These are phyloP conservation scores for Connochaetes taurinus DNA, from an alignment of 2,113 vertebrate genomes.

Conservation along the genomic window DNA sequence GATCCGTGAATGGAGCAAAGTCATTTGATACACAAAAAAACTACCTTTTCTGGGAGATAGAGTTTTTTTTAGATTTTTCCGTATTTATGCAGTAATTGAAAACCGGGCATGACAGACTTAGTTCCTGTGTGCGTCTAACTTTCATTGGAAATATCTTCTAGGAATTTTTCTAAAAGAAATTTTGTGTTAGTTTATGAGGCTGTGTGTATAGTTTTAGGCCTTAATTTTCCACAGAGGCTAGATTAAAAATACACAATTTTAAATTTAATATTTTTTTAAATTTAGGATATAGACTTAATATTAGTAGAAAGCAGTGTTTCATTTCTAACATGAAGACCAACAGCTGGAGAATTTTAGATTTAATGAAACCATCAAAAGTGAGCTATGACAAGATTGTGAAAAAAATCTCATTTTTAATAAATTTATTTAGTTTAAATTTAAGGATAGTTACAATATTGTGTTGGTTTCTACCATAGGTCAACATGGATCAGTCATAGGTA, in stretches of 20 bases:
- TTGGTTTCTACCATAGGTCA: neutral
- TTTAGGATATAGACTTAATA: neutral
- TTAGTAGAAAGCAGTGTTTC: slow-evolving; percentile 18
- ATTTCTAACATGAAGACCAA: neutral
- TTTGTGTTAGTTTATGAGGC: neutral
- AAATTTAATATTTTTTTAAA: neutral
- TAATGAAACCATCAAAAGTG: neutral
- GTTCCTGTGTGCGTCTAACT: neutral
- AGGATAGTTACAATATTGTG: neutral
- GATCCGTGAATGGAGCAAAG: neutral
- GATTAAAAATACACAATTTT: slow-evolving; percentile 10
- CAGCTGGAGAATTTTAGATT: neutral
- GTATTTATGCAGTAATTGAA: neutral
- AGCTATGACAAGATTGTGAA: neutral
- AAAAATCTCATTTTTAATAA: neutral
- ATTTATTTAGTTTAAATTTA: neutral
- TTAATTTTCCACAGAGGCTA: neutral
- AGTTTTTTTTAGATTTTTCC: neutral
- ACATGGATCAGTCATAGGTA: neutral
- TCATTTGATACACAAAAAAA: neutral
- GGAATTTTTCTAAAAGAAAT: neutral
- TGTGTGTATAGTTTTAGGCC: neutral
- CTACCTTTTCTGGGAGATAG: neutral
- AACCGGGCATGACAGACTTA: neutral
- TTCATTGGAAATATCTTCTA: neutral